These are phyloP conservation scores for Eumerus sabulonum DNA, from an alignment of 2,888 invertebrate genomes.

Conservation along the genomic window DNA sequence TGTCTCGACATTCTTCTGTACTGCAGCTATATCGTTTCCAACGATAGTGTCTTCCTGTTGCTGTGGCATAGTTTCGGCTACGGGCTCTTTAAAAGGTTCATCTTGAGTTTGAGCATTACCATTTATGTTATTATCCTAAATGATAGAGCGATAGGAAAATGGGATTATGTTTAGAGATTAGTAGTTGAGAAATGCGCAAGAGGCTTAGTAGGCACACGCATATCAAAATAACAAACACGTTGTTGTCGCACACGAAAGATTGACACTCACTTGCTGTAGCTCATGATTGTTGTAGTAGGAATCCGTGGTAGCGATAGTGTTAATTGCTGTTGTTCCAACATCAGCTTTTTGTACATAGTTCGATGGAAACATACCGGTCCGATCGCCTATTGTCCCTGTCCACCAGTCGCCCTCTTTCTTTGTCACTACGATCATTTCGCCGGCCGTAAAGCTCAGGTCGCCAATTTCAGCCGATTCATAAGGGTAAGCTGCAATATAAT, in stretches of 20 bases:
- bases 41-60: conserved; percentile 57
- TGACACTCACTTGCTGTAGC: conserved; percentile 68
- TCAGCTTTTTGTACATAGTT: conserved; percentile 93
- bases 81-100: conserved; percentile 49
- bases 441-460: conserved; percentile 92
- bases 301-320: conserved; percentile 44
- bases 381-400: conserved; percentile 92
- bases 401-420: conserved; percentile 99
- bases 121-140: conserved; percentile 72
- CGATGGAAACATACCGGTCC: conserved; percentile 96
- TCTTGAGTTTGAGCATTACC: conserved; percentile 70
- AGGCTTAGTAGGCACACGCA: conserved; percentile 68
- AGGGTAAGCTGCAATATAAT: conserved; percentile 93
- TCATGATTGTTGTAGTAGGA: conserved; percentile 53
- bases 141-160: conserved; percentile 66
- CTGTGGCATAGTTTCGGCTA: conserved; percentile 34
- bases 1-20: conserved; percentile 54
- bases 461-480: conserved; percentile 94
- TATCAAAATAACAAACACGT: conserved; percentile 39
- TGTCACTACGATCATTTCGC: conserved; percentile 92
- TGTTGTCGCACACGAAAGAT: background rate
- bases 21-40: conserved; percentile 62
- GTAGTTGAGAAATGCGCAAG: conserved; percentile 58
- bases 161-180: conserved; percentile 60
- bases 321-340: conserved; percentile 74